Percentiles rank a stretch among this genome's conserved stretches.
Conservation (phyloP, 2,797 vertebrate genomes). For the Clarias laeviceps region DNA sequence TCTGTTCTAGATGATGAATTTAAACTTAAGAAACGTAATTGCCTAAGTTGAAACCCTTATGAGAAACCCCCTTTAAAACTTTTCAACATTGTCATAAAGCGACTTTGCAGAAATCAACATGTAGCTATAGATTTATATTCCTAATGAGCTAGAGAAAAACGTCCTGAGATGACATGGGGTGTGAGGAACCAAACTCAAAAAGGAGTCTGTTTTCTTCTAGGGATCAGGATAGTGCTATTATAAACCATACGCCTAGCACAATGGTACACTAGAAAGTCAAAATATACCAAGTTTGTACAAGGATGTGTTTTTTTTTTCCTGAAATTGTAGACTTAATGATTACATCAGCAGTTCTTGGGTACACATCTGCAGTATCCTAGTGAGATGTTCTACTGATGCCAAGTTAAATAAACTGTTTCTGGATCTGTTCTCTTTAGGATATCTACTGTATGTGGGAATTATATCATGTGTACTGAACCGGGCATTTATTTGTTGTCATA, state of each 20-base stretch:
- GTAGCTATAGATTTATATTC: not conserved
- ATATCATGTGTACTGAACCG: not conserved
- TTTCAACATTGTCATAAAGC: not conserved
- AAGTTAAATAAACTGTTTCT: not conserved
- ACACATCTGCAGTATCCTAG: not conserved
- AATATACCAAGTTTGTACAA: not conserved
- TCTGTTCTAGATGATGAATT: not conserved
- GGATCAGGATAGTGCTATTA: not conserved
- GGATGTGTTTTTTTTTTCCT: not conserved
- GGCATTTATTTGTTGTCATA: not conserved
- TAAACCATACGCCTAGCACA: not conserved
- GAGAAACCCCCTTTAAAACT: not conserved
- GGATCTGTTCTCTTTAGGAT: not conserved
- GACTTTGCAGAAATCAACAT: not conserved
- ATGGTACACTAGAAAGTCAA: not conserved
- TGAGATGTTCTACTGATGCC: not conserved
- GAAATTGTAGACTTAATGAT: not conserved
- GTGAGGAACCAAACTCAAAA: not conserved
- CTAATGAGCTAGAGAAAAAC: not conserved
- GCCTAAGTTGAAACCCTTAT: not conserved
- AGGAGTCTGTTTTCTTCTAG: not conserved
- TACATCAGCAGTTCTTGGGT: not conserved
- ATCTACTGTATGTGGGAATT: not conserved
- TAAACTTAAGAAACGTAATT: slow-evolving; percentile 3
- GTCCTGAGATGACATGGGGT: not conserved